Conservation (phyloP, 2,113 vertebrate species). For the Antechinus stuartii region DNA sequence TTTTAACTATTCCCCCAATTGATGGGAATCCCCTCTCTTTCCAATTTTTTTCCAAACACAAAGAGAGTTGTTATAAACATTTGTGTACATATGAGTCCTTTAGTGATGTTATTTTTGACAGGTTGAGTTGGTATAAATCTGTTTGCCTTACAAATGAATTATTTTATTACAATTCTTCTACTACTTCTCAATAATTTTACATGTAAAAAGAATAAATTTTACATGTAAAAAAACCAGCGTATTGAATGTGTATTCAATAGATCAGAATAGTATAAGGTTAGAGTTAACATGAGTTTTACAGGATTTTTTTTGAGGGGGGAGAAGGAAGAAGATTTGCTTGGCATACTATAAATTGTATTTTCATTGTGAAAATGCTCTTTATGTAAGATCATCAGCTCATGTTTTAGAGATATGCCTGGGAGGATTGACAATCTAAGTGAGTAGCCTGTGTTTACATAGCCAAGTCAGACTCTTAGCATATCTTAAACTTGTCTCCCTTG, state of each 20-base stretch:
- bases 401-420: not conserved
- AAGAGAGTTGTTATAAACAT: too few species aligned
- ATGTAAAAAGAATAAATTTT: not conserved
- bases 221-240: not conserved
- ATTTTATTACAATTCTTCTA: not conserved
- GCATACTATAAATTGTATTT: not conserved
- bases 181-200: not conserved
- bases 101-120: conserved; percentile 53
- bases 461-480: not conserved
- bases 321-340: not conserved
- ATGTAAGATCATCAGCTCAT: not conserved
- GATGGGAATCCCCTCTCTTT: too few species aligned
- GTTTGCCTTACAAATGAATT: conserved; percentile 57
- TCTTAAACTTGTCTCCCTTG: not conserved
- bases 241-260: not conserved
- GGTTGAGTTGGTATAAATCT: conserved; percentile 14
- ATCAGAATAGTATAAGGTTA: not conserved
- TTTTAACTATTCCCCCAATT: too few species aligned
- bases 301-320: not conserved
- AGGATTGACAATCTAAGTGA: not conserved
- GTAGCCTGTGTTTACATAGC: not conserved
- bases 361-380: not conserved
- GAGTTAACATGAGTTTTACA: not conserved
- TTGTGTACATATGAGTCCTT: too few species aligned
- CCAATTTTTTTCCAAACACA: too few species aligned